Base-by-base conservation (phyloP, 1,140 invertebrate species). In the Theocolax elegans region DNA sequence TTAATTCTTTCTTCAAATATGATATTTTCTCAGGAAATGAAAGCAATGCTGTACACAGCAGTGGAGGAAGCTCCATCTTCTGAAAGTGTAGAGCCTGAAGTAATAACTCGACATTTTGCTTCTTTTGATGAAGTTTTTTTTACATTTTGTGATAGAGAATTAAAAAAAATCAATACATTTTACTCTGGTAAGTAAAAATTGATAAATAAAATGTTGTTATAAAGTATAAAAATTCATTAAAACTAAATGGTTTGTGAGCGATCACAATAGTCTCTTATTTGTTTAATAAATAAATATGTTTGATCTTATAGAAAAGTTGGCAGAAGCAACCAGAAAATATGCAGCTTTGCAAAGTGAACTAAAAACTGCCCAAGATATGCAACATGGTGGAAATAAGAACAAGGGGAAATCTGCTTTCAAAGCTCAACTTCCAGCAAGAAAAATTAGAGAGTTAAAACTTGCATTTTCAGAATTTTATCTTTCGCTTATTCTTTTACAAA, bases 401-500 rank as follows among this genome's bases (percentile, higher is more conserved):
- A 85, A 81, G 77, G 89, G 86, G 46, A 90, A 89, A 74, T 78
- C 87, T 10, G 82, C 82, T 69, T 82, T 89, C 66, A 89, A 89
- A 71, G 77, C 87, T 21, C 80, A 81, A 7, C 81, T 93, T 31
- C 91, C 93, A 1, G 87, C 91, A 10, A 85, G 93, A 64, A 98
- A 97, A 87, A 87, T 96, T 7, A 93, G 96, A 74, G 97, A 99
- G 79, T 83, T 99, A 1, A 99, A 99, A 87, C 87, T 99, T 71
- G 98, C 97, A 0, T 99, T 99, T 83, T 98, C 96, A 79, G 98
- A 99, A 88, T 99, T 99, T 86, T 99, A 99, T 83, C 88, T 99
- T 1, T 98, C 95, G 78, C 82, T 99, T 25, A 98, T 99, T 75
- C 88, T 99, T 1, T 87, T 95, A 49, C 94, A 95, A 79, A 95